Conservation (phyloP, 53 echinoderm and acorn worm genomes). For the Stichopus horrens region DNA sequence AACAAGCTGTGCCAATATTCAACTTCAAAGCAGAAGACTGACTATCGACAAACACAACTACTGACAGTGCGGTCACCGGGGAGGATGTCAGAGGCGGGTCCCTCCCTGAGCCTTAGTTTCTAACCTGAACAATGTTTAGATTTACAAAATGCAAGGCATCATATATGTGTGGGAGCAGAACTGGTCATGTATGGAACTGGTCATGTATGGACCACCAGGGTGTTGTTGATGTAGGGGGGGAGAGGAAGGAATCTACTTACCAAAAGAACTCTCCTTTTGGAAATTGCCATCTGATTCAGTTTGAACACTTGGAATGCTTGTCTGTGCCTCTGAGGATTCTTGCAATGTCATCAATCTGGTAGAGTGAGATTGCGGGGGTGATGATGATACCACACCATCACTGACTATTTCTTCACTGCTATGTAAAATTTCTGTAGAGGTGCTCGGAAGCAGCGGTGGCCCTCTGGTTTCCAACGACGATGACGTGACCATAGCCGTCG, state of each 20-base stretch:
- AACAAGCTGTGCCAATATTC: no score
- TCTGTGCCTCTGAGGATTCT: not conserved
- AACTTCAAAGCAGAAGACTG: no score
- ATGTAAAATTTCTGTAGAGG: not conserved
- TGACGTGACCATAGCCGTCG: not conserved
- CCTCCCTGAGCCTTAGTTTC: no score
- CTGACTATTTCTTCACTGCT: not conserved
- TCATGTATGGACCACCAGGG: no score
- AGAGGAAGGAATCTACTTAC: not conserved
- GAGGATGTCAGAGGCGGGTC: no score
- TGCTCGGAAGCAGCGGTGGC: not conserved
- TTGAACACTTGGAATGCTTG: conserved; percentile 27
- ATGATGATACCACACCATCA: not conserved
- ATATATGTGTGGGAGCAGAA: no score
- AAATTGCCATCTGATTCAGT: conserved; percentile 8
- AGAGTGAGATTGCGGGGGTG: not conserved
- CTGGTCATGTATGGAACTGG: no score
- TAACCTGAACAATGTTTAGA: no score
- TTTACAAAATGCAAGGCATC: no score
- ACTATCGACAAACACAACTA: no score
- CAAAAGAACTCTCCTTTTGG: conserved; percentile 12
- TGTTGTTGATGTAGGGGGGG: not conserved
- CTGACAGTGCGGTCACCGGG: no score
- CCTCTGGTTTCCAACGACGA: no score
- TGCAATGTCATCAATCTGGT: not conserved